A percentile compares a stretch with the other conserved stretches of the same genome.
Evolutionary conservation across 2,888 invertebrate species (phyloP).

Genomic region (Lissonota sp.): DNA sequence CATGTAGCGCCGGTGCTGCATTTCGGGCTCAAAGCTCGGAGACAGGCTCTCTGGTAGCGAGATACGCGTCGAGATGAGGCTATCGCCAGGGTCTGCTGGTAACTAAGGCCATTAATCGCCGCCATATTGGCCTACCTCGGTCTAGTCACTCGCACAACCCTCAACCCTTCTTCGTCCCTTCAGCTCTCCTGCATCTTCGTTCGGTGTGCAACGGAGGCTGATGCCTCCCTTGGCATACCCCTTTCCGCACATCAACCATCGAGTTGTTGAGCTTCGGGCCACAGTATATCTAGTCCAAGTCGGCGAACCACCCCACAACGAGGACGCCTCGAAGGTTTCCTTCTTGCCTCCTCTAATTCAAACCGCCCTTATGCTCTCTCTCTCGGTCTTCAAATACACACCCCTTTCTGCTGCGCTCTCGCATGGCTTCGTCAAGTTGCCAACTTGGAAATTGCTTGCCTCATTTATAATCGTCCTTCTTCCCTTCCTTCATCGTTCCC

Average conservation of each 20-base stretch:
- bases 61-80: conserved; percentile 55
- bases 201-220: conserved; percentile 48
- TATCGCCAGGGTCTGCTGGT: conserved; percentile 68
- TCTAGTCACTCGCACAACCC: conserved; percentile 74
- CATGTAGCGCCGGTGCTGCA: neutral
- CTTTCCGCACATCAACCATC: conserved; percentile 60
- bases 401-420: conserved; percentile 47
- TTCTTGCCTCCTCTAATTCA: conserved; percentile 20
- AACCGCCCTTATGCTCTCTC: conserved; percentile 24
- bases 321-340: conserved; percentile 49
- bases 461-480: conserved; percentile 77
- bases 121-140: conserved; percentile 76
- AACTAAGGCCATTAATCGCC: conserved; percentile 80
- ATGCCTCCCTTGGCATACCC: conserved; percentile 40
- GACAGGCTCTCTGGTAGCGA: conserved; percentile 17
- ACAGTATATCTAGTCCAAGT: conserved; percentile 60
- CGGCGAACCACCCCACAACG: conserved; percentile 44
- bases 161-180: conserved; percentile 58
- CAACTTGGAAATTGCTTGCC: conserved; percentile 81
- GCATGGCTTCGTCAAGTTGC: conserved; percentile 75
- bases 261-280: conserved; percentile 63
- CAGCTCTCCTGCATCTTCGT: conserved; percentile 25
- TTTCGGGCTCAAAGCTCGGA: conserved; percentile 8
- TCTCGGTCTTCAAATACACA: conserved; percentile 48
- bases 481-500: conserved; percentile 6